Evolutionary conservation across 2,888 invertebrate genomes (phyloP).

Genomic region (Epinotia ramella): DNA sequence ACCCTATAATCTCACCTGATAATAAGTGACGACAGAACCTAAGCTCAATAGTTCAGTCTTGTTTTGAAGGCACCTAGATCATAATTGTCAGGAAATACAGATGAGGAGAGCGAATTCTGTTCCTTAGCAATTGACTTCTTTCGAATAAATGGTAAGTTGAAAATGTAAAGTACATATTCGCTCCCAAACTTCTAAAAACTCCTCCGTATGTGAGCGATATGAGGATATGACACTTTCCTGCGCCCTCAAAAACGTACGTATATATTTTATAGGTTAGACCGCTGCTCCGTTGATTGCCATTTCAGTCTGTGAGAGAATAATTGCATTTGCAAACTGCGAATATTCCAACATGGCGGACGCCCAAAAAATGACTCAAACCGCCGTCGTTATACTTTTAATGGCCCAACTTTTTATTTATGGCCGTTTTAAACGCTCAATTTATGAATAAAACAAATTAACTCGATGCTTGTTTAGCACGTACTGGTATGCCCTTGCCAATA

Average conservation of each 20-base stretch:
- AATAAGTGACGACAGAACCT: no score
- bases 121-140: no score
- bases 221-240: neutral
- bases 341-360: conserved; percentile 17
- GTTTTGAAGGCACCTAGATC: no score
- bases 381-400: conserved; percentile 35
- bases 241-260: neutral
- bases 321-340: conserved; percentile 28
- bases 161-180: no score
- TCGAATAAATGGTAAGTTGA: no score
- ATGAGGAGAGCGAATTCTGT: no score
- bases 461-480: conserved; percentile 29
- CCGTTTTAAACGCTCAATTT: conserved; percentile 39
- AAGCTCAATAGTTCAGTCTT: no score
- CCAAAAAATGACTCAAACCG: conserved; percentile 28
- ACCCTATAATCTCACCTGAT: no score
- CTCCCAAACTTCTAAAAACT: neutral
- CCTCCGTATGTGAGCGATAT: neutral
- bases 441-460: conserved; percentile 36
- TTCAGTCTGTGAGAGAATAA: conserved; percentile 14
- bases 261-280: conserved; percentile 10
- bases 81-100: no score
- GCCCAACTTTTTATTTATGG: conserved; percentile 42
- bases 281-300: conserved; percentile 23
- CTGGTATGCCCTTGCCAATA: neutral